Percentiles rank a stretch among this genome's conserved stretches.
Evolutionary conservation across 2,113 vertebrate genomes (phyloP).

Genomic region (Plecturocebus donacophilus): DNA sequence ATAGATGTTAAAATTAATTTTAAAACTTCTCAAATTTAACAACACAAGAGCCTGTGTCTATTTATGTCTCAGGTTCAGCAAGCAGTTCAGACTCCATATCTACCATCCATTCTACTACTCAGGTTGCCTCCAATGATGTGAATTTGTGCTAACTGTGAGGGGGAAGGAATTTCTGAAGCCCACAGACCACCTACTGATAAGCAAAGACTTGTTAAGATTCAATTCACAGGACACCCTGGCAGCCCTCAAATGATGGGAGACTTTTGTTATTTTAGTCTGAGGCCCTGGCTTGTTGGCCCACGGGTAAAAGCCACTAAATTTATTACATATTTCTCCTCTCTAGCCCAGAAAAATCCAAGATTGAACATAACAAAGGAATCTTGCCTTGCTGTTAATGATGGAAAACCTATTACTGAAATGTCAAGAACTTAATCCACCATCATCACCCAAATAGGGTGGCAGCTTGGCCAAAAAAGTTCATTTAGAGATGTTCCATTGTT

Average conservation of each 20-base stretch:
- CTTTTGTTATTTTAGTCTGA: conserved; percentile 37
- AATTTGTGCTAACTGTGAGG: neutral
- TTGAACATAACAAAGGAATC: neutral
- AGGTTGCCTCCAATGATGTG: neutral
- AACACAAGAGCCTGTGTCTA: neutral
- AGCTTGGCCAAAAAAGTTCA: neutral
- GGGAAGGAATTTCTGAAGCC: neutral
- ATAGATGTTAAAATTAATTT: neutral
- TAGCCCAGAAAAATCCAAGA: neutral
- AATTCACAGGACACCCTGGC: neutral
- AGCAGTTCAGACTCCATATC: neutral
- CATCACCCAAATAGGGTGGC: neutral
- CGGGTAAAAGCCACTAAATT: conserved; percentile 23
- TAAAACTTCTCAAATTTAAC: neutral
- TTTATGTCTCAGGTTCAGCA: neutral
- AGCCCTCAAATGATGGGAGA: neutral
- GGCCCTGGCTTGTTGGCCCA: neutral
- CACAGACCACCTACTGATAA: neutral
- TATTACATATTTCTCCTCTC: conserved; percentile 16
- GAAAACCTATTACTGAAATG: neutral
- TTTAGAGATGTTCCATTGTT: neutral
- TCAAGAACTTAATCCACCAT: neutral
- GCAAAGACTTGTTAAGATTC: conserved; percentile 23
- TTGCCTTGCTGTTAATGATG: neutral
- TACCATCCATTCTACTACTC: neutral